phyloP scores from a whole-genome alignment of 2,888 invertebrate genomes.

The Mystacides longicornis region DNA sequence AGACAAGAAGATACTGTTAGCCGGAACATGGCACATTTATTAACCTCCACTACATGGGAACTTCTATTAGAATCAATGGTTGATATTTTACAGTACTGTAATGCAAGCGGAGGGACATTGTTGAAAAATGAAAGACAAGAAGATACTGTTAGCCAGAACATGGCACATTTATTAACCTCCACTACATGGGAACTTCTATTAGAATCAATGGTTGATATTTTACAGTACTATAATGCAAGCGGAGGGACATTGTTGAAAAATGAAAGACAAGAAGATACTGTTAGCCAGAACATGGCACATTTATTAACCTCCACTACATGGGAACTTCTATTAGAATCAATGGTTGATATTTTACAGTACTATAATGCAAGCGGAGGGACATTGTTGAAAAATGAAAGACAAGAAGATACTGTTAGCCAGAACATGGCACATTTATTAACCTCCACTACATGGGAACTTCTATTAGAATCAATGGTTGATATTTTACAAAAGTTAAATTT shows the following conservation, averaged over 20 bases:
- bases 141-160: conserved; percentile 31
- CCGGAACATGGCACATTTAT: conserved; percentile 50
- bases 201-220: conserved; percentile 52
- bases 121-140: background rate
- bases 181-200: conserved; percentile 54
- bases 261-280: background rate
- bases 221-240: background rate
- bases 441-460: conserved; percentile 54
- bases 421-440: conserved; percentile 54
- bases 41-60: conserved; percentile 54
- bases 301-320: conserved; percentile 55
- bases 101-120: background rate
- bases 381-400: background rate
- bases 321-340: conserved; percentile 53
- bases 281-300: conserved; percentile 45
- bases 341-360: conserved; percentile 46
- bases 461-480: conserved; percentile 54
- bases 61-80: conserved; percentile 53
- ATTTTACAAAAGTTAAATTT: conserved; percentile 29
- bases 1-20: conserved; percentile 13
- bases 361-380: no score
- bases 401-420: conserved; percentile 19
- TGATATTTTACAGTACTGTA: conserved; percentile 36
- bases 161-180: conserved; percentile 55
- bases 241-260: background rate